A percentile compares a stretch with the other conserved stretches of the same genome.
These are phyloP conservation scores for Torymus aiolomorphi DNA, from an alignment of 2,888 invertebrate species.

Conservation along the genomic window DNA sequence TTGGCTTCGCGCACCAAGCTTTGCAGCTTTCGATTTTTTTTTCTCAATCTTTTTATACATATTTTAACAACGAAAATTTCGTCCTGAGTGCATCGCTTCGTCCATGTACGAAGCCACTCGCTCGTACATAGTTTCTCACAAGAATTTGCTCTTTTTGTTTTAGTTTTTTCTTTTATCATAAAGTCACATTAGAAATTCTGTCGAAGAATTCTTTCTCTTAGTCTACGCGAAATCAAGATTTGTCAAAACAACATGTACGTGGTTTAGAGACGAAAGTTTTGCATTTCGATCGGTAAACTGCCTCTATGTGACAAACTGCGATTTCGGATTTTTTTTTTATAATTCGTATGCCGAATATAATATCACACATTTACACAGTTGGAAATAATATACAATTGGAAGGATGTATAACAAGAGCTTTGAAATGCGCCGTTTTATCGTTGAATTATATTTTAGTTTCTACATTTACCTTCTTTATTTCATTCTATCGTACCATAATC, in stretches of 20 bases:
- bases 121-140: not conserved
- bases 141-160: not conserved
- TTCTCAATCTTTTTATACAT: constrained; percentile 9
- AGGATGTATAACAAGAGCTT: constrained; percentile 40
- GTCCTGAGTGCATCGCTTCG: constrained; percentile 6
- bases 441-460: not conserved
- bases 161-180: constrained; percentile 2
- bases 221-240: constrained; percentile 26
- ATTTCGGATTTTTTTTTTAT: constrained; percentile 22
- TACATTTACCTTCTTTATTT: not conserved
- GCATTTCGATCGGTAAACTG: too few relatives aligned
- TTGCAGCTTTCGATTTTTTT: constrained; percentile 39
- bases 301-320: constrained; percentile 25
- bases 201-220: constrained; percentile 8
- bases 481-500: not conserved
- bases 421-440: constrained; percentile 36
- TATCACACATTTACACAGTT: constrained; percentile 58
- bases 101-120: constrained; percentile 6
- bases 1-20: constrained; percentile 38
- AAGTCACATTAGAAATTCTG: constrained; percentile 40
- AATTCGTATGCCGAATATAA: constrained; percentile 37
- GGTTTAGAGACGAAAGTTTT: not conserved
- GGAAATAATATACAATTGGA: constrained; percentile 53
- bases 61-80: constrained; percentile 12
- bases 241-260: not conserved